Evolutionary conservation across 1,140 invertebrate genomes (phyloP), one percentile per base, ranked within the genome.

Genomic region (Dolichoris vasculosae): DNA sequence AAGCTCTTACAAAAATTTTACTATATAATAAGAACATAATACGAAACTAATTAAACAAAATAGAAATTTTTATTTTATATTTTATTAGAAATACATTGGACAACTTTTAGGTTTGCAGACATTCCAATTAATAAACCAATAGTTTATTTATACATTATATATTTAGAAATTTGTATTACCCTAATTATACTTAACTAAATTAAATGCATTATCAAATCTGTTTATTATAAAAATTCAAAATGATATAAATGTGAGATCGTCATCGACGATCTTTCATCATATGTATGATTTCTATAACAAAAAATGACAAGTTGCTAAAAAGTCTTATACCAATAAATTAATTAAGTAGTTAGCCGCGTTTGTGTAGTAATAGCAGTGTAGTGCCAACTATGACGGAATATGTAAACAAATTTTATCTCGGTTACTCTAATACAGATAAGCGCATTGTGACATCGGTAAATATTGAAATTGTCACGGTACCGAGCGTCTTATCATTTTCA

Each of bases 391-490:
- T 69, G 67, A 38, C 32, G 8, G 67, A 69, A 69, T 69, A 20
- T 23, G 32, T 38, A 69, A 69, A 69, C 32, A 69, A 69, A 38
- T 3, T 69, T 69, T 69, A 69, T 69, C 67, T 23, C 15, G 11
- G 67, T 69, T 69, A 38, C 32, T 69, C 20, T 69, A 38, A 69
- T 23, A 69, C 15, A 35, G 67, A 40, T 69, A 69, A 69, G 35
- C 17, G 23, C 2, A 7, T 20, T 43, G 79, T 81, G 63, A 69
- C 40, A 26, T 64, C 20, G n/a, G 9, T n/a, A 81, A 81, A 81
- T 81, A 81, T 81, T 81, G 38, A 81, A 81, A 26, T 63, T 63
- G 35, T 38, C 17, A 79, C 77, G 77, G 32, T 43, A 55, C 0
- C 40, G 23, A 7, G 20, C n/a, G 30, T 30, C n/a, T 30, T 77